Base-by-base conservation (phyloP, 2,888 invertebrate species). In the Sinodicranocentrus sp. region DNA sequence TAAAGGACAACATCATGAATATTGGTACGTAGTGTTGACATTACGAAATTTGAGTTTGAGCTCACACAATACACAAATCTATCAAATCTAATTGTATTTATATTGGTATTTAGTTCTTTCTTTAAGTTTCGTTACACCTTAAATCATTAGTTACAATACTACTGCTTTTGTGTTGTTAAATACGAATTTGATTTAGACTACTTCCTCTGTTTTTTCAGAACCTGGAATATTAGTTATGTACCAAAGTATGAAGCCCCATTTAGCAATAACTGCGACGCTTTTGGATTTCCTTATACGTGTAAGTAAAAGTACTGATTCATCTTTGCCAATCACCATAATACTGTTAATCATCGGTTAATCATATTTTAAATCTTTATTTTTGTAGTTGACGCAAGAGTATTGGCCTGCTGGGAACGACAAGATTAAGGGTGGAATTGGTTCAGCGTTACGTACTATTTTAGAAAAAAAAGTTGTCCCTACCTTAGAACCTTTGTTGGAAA, bases 1-100 rank as follows among this genome's bases (percentile, higher is more conserved):
- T 95, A 88, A 95, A 95, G 90, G 97, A 97, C 91, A 97, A 96
- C 90, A 97, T 97, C 86, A 97, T 97, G 97, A 97, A 97, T 91
- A 97, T 97, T 89, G 93, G 92, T 92, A 89, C 90, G 90, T 87
- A 33, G 26, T 68, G 48, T n/a, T 33, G 3, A 3, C 5, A 33
- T 3, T 33, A 33, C 33, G 10, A 3, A 33, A 3, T 3, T 33
- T 33, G 3, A 33, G 33, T 10, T 33, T 3, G 33, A 33, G 5
- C 33, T 33, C 33, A 33, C 33, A 33, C 33, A 33, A 33, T 3
- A 10, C 10, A 10, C 33, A 33, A 33, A 6, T 33, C 33, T n/a
- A n/a, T n/a, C 33, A 6, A 33, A 33, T 33, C 5, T 6, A 33
- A 33, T 33, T 3, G 10, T 10, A 33, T 33, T 33, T 33, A 10